These are phyloP conservation scores for Saccostrea glomerata DNA, from an alignment of 1,140 invertebrate species.

Conservation along the genomic window DNA sequence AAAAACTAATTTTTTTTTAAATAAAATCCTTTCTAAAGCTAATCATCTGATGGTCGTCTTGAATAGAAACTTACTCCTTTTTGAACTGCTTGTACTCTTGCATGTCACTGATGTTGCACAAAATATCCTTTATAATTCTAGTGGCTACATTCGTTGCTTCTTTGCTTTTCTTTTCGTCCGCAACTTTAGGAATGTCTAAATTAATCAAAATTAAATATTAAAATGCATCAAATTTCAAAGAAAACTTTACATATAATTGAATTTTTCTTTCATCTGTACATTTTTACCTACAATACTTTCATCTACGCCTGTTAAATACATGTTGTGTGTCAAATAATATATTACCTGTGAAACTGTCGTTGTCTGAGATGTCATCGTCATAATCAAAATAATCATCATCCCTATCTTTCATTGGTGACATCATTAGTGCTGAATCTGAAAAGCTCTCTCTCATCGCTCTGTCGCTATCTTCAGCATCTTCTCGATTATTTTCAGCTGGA, in stretches of 20 bases:
- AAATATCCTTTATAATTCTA: constrained; percentile 6
- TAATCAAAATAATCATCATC: constrained; percentile 2
- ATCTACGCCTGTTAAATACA: background rate
- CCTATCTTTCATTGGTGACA: background rate
- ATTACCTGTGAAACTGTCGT: background rate
- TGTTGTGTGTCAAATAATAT: background rate
- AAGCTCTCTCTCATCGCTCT: background rate
- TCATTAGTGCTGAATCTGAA: background rate
- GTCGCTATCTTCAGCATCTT: background rate
- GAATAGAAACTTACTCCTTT: constrained; percentile 1
- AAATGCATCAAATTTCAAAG: too few species aligned
- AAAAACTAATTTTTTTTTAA: too few species aligned
- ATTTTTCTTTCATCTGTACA: background rate
- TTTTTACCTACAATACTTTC: background rate
- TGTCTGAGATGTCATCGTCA: constrained; percentile 7
- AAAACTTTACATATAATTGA: background rate
- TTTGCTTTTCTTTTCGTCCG: background rate
- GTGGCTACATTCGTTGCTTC: background rate
- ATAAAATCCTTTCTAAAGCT: too few species aligned
- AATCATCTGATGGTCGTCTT: too few species aligned
- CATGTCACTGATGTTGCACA: background rate
- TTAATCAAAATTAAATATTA: background rate
- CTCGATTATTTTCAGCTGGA: background rate
- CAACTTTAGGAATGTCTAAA: background rate
- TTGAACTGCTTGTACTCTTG: background rate